phyloP scores from a whole-genome alignment of 2,797 vertebrate genomes.

The Typhlichthys subterraneus region DNA sequence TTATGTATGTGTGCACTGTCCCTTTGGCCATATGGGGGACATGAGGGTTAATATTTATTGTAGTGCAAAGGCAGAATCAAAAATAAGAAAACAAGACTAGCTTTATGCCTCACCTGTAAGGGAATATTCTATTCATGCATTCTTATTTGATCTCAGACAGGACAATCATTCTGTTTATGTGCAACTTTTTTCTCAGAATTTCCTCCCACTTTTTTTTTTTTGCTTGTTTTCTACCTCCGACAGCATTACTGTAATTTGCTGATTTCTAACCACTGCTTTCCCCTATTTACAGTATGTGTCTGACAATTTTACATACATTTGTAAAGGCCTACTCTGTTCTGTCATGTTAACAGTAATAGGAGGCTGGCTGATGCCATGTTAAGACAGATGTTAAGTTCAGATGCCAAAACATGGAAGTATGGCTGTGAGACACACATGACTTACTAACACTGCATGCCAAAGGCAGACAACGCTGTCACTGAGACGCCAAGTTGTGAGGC shows the following conservation, averaged over 20 bases:
- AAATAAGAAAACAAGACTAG: background rate
- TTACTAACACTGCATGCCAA: conserved; percentile 54
- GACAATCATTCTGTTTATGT: too few relatives aligned
- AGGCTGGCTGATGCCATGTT: conserved; percentile 55
- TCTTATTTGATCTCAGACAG: too few relatives aligned
- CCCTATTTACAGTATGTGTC: too few relatives aligned
- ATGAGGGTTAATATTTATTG: conserved; percentile 8
- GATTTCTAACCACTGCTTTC: too few relatives aligned
- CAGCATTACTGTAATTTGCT: too few relatives aligned
- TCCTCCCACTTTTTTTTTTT: too few relatives aligned
- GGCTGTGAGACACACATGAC: conserved; percentile 50
- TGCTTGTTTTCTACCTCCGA: too few relatives aligned
- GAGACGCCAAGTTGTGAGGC: conserved; percentile 66
- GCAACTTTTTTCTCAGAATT: too few relatives aligned
- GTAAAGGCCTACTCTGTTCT: too few relatives aligned
- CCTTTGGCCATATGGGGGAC: background rate
- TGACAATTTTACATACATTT: too few relatives aligned
- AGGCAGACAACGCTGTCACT: conserved; percentile 55
- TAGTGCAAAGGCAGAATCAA: conserved; percentile 26
- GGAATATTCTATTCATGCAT: too few relatives aligned
- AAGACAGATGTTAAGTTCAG: conserved; percentile 48
- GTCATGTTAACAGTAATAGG: conserved; percentile 42
- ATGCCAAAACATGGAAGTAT: conserved; percentile 57
- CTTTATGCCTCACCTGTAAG: too few relatives aligned
- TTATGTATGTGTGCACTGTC: background rate